phyloP scores from a whole-genome alignment of 2,113 vertebrate genomes.

The Notarius quadriscutis region DNA sequence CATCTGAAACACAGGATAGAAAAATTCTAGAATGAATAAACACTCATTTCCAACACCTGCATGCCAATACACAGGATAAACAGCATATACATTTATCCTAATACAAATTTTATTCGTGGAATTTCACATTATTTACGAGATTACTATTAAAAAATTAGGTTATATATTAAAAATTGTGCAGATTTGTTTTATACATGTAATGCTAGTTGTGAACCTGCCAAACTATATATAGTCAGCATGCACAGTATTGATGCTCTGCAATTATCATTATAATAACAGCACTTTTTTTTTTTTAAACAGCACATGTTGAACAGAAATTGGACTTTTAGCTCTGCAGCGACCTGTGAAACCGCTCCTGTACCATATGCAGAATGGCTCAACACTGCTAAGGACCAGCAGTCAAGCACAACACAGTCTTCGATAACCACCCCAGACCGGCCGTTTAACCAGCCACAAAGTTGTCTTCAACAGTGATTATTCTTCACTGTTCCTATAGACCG shows the following conservation, averaged over 20 bases:
- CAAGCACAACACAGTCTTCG: neutral
- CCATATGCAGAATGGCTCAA: neutral
- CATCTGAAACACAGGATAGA: conserved; percentile 47
- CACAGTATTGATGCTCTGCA: neutral
- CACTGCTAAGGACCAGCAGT: neutral
- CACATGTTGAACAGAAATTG: conserved; percentile 9
- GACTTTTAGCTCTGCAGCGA: neutral
- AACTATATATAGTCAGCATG: neutral
- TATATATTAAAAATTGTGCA: neutral
- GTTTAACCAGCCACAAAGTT: neutral
- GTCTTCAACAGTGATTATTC: neutral
- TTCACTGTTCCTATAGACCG: conserved; percentile 5
- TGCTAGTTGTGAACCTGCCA: neutral
- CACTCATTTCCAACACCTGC: neutral
- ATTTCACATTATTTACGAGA: neutral
- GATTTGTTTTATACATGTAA: neutral
- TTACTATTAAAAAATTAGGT: neutral
- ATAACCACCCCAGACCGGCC: neutral
- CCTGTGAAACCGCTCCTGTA: neutral
- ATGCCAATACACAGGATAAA: conserved; percentile 11
- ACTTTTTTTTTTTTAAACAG: conserved; percentile 20
- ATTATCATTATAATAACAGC: conserved; percentile 12
- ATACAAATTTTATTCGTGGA: neutral
- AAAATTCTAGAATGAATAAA: conserved; percentile 13
- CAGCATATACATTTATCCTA: neutral